A percentile compares a stretch with the other conserved stretches of the same genome.
phyloP scores from a whole-genome alignment of 23 tunicate species.

The Ciona savignyi region DNA sequence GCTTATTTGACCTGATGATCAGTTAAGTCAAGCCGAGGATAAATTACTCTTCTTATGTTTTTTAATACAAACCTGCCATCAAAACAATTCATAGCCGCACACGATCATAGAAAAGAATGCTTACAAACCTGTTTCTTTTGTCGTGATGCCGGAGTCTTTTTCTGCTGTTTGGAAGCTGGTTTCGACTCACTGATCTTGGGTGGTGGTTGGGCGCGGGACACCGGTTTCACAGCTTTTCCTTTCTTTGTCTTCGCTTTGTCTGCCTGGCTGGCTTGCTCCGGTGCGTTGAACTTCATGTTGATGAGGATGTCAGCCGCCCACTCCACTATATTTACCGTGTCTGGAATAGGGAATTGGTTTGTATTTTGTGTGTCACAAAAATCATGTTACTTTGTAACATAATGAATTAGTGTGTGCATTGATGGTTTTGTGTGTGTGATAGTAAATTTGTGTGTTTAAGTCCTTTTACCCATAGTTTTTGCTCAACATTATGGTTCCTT shows the following conservation, averaged over 20 bases:
- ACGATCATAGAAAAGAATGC: not conserved
- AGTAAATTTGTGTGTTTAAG: no score
- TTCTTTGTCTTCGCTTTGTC: constrained; percentile 20
- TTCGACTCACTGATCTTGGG: constrained; percentile 16
- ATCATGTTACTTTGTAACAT: no score
- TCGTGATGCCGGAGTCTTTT: not conserved
- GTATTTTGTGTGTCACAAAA: not conserved
- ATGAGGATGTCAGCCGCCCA: constrained; percentile 75
- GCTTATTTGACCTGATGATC: no score
- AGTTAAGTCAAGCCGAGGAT: no score
- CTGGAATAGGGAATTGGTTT: not conserved
- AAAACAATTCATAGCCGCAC: no score
- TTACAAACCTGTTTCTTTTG: not conserved
- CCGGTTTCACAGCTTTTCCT: constrained; percentile 26
- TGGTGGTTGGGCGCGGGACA: constrained; percentile 21
- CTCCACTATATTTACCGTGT: constrained; percentile 41
- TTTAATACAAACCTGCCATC: not conserved
- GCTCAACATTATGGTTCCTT: no score
- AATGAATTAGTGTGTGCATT: no score
- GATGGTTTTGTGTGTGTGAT: no score
- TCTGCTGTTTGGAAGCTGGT: constrained; percentile 18
- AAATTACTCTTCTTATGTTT: not conserved
- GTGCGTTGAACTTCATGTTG: constrained; percentile 38
- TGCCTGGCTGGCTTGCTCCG: constrained; percentile 13
- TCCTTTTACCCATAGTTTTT: no score